Percentiles rank a stretch among this genome's conserved stretches.
Evolutionary conservation across 2,113 vertebrate genomes (phyloP).

Genomic region (Cathartes aura): DNA sequence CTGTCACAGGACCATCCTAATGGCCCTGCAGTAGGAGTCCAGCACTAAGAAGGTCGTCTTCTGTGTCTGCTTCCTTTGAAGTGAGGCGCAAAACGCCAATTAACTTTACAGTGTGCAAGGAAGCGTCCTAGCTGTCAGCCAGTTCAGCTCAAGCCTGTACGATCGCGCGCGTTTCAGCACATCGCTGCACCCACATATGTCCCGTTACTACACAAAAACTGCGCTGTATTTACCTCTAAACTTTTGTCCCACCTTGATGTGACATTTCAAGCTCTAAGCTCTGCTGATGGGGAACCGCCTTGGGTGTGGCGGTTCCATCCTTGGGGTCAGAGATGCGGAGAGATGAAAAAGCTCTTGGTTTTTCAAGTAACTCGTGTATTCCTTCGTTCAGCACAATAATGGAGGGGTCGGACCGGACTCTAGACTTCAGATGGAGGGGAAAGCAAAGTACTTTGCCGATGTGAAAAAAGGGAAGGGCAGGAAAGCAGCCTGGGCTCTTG

Average conservation of each 20-base stretch:
- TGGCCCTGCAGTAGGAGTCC: background rate
- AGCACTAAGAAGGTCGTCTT: background rate
- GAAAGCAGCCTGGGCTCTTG: background rate
- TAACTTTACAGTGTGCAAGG: background rate
- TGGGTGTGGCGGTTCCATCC: background rate
- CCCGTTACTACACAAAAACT: background rate
- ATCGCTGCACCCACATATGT: background rate
- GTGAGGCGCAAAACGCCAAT: background rate
- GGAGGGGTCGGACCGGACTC: background rate
- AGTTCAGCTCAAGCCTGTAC: background rate
- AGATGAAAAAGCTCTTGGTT: background rate
- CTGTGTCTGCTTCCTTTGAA: background rate
- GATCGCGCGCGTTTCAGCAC: rapidly evolving
- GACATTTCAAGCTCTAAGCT: background rate
- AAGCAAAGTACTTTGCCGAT: background rate
- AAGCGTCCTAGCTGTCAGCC: background rate
- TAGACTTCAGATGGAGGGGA: background rate
- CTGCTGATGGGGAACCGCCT: background rate
- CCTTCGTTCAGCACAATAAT: background rate
- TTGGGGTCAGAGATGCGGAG: rapidly evolving
- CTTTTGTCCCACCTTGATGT: background rate
- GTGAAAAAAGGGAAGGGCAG: background rate
- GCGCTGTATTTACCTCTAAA: background rate
- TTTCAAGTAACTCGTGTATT: background rate
- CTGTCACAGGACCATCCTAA: background rate